A percentile compares a stretch with the other conserved stretches of the same genome.
phyloP scores from a whole-genome alignment of 1,140 invertebrate species.

The Calosoma granatense region DNA sequence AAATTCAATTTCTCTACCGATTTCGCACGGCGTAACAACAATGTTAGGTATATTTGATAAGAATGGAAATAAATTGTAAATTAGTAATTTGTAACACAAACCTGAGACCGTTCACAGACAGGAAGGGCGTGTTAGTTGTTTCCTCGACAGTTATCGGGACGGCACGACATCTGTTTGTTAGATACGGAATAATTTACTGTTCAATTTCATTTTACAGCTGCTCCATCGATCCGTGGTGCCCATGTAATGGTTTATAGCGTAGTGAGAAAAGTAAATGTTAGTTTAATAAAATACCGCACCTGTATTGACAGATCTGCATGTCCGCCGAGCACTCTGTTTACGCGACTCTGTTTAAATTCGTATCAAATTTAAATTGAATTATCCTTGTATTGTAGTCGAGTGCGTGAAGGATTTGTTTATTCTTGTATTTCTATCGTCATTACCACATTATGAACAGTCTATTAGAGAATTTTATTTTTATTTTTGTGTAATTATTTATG shows the following conservation, averaged over 20 bases:
- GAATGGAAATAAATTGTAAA: too few relatives aligned
- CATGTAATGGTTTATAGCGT: neutral
- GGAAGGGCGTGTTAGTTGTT: too few relatives aligned
- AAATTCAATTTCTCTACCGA: too few relatives aligned
- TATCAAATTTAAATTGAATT: conserved; percentile 9
- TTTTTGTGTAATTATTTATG: too few relatives aligned
- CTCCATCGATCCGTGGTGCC: neutral
- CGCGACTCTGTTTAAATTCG: neutral
- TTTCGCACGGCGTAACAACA: too few relatives aligned
- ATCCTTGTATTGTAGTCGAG: neutral
- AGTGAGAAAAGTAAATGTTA: conserved; percentile 8
- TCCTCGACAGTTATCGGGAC: too few relatives aligned
- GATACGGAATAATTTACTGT: neutral
- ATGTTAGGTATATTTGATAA: too few relatives aligned
- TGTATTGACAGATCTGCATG: neutral
- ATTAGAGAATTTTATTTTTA: too few relatives aligned
- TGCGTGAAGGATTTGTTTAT: neutral
- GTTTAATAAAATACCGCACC: conserved; percentile 8
- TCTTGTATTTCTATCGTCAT: too few relatives aligned
- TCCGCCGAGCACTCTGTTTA: neutral
- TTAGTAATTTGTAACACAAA: too few relatives aligned
- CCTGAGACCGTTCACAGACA: too few relatives aligned
- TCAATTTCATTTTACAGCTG: neutral
- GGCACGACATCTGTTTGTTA: neutral
- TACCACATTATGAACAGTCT: too few relatives aligned